Evolutionary conservation across 1,140 invertebrate species (phyloP).

Genomic region (Pygmarrhopalites habei): DNA sequence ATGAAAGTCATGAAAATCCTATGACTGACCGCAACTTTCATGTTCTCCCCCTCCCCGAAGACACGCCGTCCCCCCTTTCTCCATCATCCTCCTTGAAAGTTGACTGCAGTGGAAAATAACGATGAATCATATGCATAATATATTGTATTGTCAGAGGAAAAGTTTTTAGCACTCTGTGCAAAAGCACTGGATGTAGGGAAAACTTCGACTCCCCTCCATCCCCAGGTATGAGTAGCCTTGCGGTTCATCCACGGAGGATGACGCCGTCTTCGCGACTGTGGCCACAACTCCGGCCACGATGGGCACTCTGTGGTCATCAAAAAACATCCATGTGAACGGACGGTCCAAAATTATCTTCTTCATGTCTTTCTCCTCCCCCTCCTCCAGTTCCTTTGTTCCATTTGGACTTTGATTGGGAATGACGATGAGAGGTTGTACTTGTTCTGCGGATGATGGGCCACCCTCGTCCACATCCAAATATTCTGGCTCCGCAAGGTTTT

Average conservation of each 20-base stretch:
- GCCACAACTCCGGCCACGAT: background rate
- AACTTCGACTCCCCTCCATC: background rate
- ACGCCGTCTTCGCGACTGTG: no score
- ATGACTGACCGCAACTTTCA: no score
- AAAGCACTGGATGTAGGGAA: background rate
- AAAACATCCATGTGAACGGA: background rate
- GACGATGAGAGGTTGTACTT: background rate
- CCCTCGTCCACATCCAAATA: background rate
- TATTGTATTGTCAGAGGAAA: no score
- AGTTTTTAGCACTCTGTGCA: no score
- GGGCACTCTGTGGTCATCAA: background rate
- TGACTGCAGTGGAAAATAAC: no score
- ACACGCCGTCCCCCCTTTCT: no score
- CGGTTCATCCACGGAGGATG: no score
- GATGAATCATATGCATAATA: no score
- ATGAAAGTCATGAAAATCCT: no score
- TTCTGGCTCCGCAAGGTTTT: background rate
- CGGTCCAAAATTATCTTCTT: background rate
- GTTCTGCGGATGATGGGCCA: background rate
- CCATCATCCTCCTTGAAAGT: no score
- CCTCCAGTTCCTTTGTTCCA: background rate
- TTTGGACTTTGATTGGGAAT: background rate
- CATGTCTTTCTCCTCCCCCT: background rate
- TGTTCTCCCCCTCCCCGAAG: no score
- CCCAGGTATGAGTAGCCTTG: background rate